Evolutionary conservation across 1,140 invertebrate species (phyloP).

Genomic region (Heliconius himera): DNA sequence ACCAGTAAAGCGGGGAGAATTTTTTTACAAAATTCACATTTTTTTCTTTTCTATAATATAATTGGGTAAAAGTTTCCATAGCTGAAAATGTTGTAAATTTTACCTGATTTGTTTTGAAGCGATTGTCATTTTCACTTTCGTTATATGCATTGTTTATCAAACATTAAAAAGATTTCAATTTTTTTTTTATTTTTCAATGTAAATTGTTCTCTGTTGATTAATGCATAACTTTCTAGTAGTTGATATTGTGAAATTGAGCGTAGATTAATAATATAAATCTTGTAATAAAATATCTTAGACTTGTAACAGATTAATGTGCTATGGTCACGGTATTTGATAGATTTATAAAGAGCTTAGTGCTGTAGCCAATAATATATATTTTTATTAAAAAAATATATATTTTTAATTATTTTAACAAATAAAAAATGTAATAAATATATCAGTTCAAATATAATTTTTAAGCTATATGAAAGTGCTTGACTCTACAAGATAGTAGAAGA

Average conservation of each 20-base stretch:
- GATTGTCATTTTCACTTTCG: neutral
- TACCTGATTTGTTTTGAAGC: slow-evolving; percentile 6
- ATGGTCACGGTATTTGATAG: slow-evolving; percentile 10
- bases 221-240: neutral
- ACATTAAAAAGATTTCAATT: neutral
- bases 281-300: slow-evolving; percentile 7
- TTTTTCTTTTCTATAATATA: too few relatives aligned
- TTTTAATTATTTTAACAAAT: too few relatives aligned
- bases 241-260: slow-evolving; percentile 6
- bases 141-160: neutral
- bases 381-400: neutral
- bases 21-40: too few relatives aligned
- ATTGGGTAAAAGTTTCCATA: neutral
- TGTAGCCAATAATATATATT: slow-evolving; percentile 2
- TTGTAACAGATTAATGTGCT: slow-evolving; percentile 4
- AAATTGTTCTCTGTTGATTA: neutral
- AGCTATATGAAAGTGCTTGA: too few relatives aligned
- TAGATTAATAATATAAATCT: neutral
- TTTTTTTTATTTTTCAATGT: neutral
- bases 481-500: too few relatives aligned
- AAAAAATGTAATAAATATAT: too few relatives aligned
- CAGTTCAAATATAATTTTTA: too few relatives aligned
- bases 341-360: neutral
- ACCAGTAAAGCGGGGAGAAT: too few relatives aligned
- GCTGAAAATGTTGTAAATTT: neutral